Conservation (phyloP, 2,888 invertebrate genomes). For the Tetragonisca angustula region DNA sequence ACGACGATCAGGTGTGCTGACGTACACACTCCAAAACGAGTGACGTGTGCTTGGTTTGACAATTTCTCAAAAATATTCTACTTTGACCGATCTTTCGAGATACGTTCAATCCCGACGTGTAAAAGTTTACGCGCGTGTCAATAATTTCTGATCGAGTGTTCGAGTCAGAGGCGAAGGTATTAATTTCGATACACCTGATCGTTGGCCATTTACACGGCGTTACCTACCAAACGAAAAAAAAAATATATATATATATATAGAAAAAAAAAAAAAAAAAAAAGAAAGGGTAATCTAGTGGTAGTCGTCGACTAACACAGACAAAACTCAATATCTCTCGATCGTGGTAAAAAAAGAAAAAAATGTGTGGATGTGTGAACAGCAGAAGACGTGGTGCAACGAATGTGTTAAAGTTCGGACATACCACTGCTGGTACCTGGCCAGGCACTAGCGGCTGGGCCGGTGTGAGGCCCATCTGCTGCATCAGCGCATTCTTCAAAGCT, state of each 20-base stretch:
- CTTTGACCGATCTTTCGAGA: no score
- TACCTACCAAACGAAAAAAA: conserved; percentile 47
- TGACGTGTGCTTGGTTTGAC: no score
- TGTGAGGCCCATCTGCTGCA: conserved; percentile 97
- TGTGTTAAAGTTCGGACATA: conserved; percentile 86
- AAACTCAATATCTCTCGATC: conserved; percentile 69
- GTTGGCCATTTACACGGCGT: conserved; percentile 63
- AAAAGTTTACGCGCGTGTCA: no score
- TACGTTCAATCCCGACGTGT: no score
- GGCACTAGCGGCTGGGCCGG: conserved; percentile 96
- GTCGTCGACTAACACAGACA: conserved; percentile 72
- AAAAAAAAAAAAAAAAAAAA: no score
- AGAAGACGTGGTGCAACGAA: conserved; percentile 73
- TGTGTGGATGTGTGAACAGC: conserved; percentile 73
- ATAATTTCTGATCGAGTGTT: not conserved
- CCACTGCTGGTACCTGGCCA: conserved; percentile 97
- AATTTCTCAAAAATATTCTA: no score
- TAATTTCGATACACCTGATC: conserved; percentile 26
- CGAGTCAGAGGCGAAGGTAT: not conserved
- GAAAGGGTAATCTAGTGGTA: conserved; percentile 65
- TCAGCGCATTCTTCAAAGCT: conserved; percentile 98
- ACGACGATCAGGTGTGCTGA: conserved; percentile 47
- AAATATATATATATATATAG: no score
- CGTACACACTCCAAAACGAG: no score
- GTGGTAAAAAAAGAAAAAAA: conserved; percentile 66